Conservation (phyloP, 2,113 vertebrate genomes). For the Lagopus muta region DNA sequence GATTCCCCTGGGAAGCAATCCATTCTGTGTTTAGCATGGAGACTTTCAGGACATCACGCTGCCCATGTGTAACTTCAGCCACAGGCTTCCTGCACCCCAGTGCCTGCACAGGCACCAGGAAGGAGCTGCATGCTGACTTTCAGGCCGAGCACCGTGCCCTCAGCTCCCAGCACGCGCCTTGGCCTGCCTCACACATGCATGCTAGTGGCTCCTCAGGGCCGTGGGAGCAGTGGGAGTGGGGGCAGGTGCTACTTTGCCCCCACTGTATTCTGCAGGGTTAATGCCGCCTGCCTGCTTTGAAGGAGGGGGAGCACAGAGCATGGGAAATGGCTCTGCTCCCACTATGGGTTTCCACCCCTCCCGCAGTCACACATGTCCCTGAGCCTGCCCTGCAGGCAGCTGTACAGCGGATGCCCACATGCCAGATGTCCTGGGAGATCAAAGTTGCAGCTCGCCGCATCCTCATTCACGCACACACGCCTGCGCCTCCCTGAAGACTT, state of each 20-base stretch:
- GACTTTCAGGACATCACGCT: not conserved
- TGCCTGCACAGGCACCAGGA: not conserved
- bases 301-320: fast-evolving
- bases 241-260: fast-evolving
- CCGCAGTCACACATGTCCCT: not conserved
- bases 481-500: not conserved
- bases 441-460: constrained; percentile 6
- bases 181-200: fast-evolving
- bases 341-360: not conserved
- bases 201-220: fast-evolving
- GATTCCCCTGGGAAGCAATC: constrained; percentile 30
- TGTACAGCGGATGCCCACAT: not conserved
- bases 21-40: not conserved
- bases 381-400: constrained; percentile 28
- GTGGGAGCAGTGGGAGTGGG: fast-evolving
- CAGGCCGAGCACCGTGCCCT: not conserved
- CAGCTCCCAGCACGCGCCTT: not conserved
- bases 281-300: not conserved
- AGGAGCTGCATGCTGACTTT: not conserved
- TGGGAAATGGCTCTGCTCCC: not conserved
- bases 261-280: fast-evolving
- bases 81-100: not conserved
- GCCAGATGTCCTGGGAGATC: constrained; percentile 53
- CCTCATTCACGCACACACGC: not conserved
- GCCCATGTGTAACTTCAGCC: too few relatives aligned